These are phyloP conservation scores for Nothobranchius furzeri DNA, from an alignment of 2,113 vertebrate species.

Conservation along the genomic window DNA sequence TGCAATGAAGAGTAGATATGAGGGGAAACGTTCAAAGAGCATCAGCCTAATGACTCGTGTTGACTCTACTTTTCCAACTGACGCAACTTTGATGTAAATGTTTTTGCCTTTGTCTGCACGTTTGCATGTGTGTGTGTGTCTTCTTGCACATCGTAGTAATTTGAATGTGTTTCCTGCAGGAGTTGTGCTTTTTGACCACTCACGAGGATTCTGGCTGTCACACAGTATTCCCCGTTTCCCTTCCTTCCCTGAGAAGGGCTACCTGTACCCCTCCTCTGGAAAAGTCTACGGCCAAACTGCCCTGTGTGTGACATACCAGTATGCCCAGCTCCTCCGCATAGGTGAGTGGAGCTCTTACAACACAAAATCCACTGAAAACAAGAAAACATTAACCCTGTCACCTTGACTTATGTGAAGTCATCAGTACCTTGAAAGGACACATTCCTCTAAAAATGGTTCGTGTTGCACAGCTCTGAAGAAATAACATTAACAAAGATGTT, in stretches of 20 bases:
- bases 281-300: slow-evolving; percentile 83
- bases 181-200: slow-evolving; percentile 83
- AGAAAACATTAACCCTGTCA: slow-evolving; percentile 1
- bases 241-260: slow-evolving; percentile 83
- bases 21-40: slow-evolving; percentile 61
- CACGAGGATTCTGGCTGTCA: slow-evolving; percentile 90
- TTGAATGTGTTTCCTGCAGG: slow-evolving; percentile 74
- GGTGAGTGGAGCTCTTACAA: slow-evolving; percentile 72
- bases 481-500: too few species aligned
- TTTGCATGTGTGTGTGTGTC: neutral
- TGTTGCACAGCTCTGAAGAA: neutral
- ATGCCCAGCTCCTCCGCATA: slow-evolving; percentile 82
- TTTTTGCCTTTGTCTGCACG: neutral
- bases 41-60: slow-evolving; percentile 54
- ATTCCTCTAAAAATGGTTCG: neutral
- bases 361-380: slow-evolving; percentile 11
- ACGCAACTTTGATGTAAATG: slow-evolving; percentile 1
- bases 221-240: slow-evolving; percentile 91
- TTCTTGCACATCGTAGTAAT: neutral
- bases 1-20: slow-evolving; percentile 19
- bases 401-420: neutral
- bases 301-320: slow-evolving; percentile 86
- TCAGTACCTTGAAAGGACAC: neutral
- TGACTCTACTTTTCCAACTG: slow-evolving; percentile 39
- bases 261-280: slow-evolving; percentile 84